Conservation (phyloP, 1,140 invertebrate species). For the Babylonia areolata region DNA sequence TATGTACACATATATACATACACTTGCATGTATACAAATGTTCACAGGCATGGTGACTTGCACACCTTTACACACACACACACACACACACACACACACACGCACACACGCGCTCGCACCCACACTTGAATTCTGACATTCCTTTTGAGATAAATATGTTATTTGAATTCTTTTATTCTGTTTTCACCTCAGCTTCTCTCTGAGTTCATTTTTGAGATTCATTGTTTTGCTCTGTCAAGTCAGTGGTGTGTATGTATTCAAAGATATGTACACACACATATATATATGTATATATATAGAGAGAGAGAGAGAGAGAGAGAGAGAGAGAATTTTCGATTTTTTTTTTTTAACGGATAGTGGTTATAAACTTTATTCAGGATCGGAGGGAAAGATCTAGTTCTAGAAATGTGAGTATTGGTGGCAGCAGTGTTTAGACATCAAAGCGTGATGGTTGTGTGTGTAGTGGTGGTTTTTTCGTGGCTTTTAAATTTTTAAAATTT, state of each 20-base stretch:
- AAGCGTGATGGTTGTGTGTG: too few relatives aligned
- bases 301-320: too few relatives aligned
- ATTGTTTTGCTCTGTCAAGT: not conserved
- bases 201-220: too few relatives aligned
- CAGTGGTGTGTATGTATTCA: not conserved
- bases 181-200: too few relatives aligned
- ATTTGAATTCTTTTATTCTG: too few relatives aligned
- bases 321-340: too few relatives aligned
- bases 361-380: not conserved
- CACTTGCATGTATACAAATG: not conserved
- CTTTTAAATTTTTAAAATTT: not conserved
- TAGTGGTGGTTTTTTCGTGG: not conserved
- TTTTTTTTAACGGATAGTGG: not conserved
- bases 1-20: not conserved
- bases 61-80: not conserved
- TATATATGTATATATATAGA: too few relatives aligned
- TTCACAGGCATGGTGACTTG: not conserved
- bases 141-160: too few relatives aligned
- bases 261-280: not conserved
- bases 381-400: conserved; percentile 11
- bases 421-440: not conserved
- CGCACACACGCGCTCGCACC: not conserved
- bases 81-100: conserved; percentile 1
- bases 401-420: conserved; percentile 26
- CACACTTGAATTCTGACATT: too few relatives aligned